These are phyloP conservation scores for Brachystomella parvula DNA, from an alignment of 1,140 invertebrate species.

Conservation along the genomic window DNA sequence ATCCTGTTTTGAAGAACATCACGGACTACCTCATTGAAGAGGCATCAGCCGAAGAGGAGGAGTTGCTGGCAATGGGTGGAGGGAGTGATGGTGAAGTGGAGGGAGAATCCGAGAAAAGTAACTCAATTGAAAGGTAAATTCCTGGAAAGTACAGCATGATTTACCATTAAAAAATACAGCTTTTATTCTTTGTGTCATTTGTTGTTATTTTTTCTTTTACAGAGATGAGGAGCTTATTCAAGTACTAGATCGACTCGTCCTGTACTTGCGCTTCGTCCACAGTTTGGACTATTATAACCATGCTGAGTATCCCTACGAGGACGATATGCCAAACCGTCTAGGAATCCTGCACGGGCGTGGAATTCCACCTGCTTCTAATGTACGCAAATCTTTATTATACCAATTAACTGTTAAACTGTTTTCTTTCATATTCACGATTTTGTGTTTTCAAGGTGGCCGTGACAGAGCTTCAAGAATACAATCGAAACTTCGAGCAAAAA, in stretches of 20 bases:
- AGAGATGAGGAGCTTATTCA: constrained; percentile 42
- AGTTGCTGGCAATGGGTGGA: constrained; percentile 66
- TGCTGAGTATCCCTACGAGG: constrained; percentile 97
- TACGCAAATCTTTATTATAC: constrained; percentile 40
- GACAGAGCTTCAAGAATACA: constrained; percentile 67
- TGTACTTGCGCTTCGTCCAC: constrained; percentile 94
- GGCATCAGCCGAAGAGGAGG: constrained; percentile 95
- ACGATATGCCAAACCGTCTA: constrained; percentile 98
- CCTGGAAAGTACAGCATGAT: constrained; percentile 40
- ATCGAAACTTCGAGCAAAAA: constrained; percentile 72
- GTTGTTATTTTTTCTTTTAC: constrained; percentile 9
- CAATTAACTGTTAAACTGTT: constrained; percentile 15
- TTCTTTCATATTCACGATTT: constrained; percentile 7
- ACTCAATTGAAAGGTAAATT: constrained; percentile 68
- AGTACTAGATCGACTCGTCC: constrained; percentile 71
- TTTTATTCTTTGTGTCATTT: not conserved
- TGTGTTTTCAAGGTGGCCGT: constrained; percentile 45
- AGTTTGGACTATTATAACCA: constrained; percentile 99
- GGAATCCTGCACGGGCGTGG: constrained; percentile 96
- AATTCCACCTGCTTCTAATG: constrained; percentile 67
- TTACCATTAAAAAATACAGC: not conserved
- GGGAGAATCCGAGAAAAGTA: constrained; percentile 48
- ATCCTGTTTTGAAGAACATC: constrained; percentile 93
- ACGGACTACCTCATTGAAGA: constrained; percentile 98
- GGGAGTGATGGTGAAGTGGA: constrained; percentile 45